A percentile compares a stretch with the other conserved stretches of the same genome.
phyloP scores from a whole-genome alignment of 2,797 vertebrate genomes.

The Neosilurus hyrtlii region DNA sequence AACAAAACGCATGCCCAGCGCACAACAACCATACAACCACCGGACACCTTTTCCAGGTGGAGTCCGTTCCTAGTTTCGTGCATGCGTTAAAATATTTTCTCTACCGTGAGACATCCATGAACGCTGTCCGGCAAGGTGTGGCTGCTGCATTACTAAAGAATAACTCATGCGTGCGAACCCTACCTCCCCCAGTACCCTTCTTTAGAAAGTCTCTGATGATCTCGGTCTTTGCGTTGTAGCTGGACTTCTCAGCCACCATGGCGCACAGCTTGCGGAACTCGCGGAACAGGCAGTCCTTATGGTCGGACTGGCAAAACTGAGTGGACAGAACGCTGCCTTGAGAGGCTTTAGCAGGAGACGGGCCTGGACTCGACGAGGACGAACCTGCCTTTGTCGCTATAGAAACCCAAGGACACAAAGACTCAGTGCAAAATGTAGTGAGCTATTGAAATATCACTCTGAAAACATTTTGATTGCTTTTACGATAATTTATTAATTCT shows the following conservation, averaged over 20 bases:
- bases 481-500: no score
- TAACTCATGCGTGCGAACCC: not conserved
- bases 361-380: slow-evolving; percentile 61
- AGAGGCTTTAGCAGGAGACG: slow-evolving; percentile 57
- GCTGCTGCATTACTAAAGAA: not conserved
- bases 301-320: slow-evolving; percentile 80
- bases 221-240: slow-evolving; percentile 94
- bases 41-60: no score
- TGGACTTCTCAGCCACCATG: slow-evolving; percentile 86
- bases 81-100: no score
- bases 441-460: not conserved
- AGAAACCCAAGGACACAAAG: not conserved
- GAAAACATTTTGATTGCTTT: not conserved
- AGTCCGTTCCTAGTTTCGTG: no score
- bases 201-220: slow-evolving; percentile 90
- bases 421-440: not conserved
- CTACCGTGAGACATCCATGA: no score
- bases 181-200: slow-evolving; percentile 89
- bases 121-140: not conserved
- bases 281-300: slow-evolving; percentile 91
- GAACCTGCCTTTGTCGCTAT: slow-evolving; percentile 73
- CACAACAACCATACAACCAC: no score
- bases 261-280: slow-evolving; percentile 94
- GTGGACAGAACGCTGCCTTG: slow-evolving; percentile 75
- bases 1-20: no score